These are phyloP conservation scores for Zootermopsis nevadensis DNA, from an alignment of 2,888 invertebrate genomes.

Conservation along the genomic window DNA sequence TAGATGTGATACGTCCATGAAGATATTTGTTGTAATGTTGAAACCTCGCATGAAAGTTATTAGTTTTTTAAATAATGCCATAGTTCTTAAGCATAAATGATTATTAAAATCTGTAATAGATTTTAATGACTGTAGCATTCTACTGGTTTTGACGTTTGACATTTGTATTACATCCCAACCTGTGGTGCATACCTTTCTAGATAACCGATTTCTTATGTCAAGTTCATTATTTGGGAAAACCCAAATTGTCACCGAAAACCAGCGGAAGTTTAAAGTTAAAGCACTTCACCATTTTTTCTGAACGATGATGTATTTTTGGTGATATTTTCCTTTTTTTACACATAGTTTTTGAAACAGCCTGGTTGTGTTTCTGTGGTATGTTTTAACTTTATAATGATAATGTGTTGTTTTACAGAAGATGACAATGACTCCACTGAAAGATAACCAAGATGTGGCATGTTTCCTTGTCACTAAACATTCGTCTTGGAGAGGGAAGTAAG, in stretches of 20 bases:
- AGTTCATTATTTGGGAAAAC: too few relatives aligned
- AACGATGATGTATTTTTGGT: too few relatives aligned
- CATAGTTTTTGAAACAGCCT: too few relatives aligned
- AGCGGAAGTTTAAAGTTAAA: too few relatives aligned
- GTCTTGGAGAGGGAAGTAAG: conserved; percentile 93
- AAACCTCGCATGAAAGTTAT: background rate
- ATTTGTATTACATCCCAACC: background rate
- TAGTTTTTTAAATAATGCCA: background rate
- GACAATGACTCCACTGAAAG: conserved; percentile 82
- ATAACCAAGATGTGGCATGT: conserved; percentile 96
- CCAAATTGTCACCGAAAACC: too few relatives aligned
- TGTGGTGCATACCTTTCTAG: too few relatives aligned
- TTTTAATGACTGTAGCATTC: background rate
- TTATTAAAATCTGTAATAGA: background rate
- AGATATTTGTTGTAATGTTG: background rate
- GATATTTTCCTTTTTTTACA: too few relatives aligned
- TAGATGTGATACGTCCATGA: background rate
- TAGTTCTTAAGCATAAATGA: conserved; percentile 7
- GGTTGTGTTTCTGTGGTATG: too few relatives aligned
- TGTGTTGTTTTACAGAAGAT: conserved; percentile 39
- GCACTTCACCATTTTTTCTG: too few relatives aligned
- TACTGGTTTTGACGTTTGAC: background rate
- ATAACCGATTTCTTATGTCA: too few relatives aligned
- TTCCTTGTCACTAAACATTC: conserved; percentile 98
- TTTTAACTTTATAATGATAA: too few relatives aligned